phyloP scores from a whole-genome alignment of 2,113 vertebrate species.

The Heterochromis multidens region DNA sequence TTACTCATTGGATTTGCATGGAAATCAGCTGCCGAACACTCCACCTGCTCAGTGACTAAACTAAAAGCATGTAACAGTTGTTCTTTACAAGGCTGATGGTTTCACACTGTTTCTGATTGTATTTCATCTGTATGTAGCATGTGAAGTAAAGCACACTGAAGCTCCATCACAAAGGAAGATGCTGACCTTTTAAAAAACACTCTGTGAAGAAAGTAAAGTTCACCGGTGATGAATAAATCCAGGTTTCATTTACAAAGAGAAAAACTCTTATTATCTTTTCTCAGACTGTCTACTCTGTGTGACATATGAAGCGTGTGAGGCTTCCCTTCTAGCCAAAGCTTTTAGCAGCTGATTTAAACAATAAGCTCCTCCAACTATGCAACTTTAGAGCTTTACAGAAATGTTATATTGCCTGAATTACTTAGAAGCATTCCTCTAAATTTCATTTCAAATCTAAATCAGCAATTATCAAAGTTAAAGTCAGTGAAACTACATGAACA shows the following conservation, averaged over 20 bases:
- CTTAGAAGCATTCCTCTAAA: neutral
- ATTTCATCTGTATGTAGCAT: accelerated
- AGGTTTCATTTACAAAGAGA: neutral
- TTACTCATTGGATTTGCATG: neutral
- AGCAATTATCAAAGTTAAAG: neutral
- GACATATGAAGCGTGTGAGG: neutral
- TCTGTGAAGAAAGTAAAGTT: neutral
- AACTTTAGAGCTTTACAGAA: neutral
- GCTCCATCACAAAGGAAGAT: neutral
- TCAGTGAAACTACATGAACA: neutral
- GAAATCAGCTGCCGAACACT: neutral
- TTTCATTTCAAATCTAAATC: neutral
- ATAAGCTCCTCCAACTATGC: too few relatives aligned
- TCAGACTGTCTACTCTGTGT: neutral
- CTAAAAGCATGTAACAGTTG: neutral
- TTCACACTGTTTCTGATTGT: neutral
- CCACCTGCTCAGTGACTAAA: neutral
- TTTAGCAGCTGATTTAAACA: neutral
- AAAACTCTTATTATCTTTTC: neutral
- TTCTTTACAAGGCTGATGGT: neutral
- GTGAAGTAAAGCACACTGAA: neutral
- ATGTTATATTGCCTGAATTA: neutral
- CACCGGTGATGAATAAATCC: neutral
- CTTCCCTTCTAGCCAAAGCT: neutral
- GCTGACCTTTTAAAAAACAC: neutral